Evolutionary conservation across 1,140 invertebrate genomes (phyloP).

Genomic region (Zaprionus davidi): DNA sequence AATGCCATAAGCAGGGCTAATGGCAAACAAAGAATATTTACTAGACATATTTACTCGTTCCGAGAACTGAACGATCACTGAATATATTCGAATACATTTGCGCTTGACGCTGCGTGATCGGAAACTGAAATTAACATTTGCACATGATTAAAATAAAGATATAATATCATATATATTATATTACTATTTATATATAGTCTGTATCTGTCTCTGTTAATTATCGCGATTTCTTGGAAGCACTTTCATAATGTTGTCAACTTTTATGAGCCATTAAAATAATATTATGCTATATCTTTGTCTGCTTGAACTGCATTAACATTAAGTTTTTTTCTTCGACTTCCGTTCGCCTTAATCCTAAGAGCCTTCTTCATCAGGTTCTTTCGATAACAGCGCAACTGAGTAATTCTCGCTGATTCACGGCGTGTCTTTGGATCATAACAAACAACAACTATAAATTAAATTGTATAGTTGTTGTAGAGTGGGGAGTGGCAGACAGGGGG

Average conservation of each 20-base stretch:
- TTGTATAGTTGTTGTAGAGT: neutral
- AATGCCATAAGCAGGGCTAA: slow-evolving; percentile 27
- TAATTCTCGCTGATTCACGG: slow-evolving; percentile 19
- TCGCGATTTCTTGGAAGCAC: neutral
- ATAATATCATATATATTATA: neutral
- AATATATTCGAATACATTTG: neutral
- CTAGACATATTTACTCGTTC: slow-evolving; percentile 37
- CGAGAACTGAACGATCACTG: slow-evolving; percentile 35
- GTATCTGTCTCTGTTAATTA: neutral
- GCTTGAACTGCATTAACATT: neutral
- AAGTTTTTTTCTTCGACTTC: slow-evolving; percentile 3
- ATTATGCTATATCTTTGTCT: neutral
- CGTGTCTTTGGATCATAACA: neutral
- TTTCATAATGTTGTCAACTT: neutral
- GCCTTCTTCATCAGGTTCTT: neutral
- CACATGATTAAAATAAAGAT: neutral
- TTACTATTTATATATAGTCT: neutral
- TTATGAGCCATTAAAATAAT: neutral
- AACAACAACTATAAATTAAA: neutral
- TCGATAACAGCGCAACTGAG: slow-evolving; percentile 23
- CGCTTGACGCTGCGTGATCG: neutral
- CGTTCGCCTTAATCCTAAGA: neutral
- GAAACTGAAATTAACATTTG: neutral
- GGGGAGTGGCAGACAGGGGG: neutral
- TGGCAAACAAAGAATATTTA: slow-evolving; percentile 40